Base-by-base conservation (phyloP, 2,113 vertebrate genomes). In the Stictonetta naevosa region DNA sequence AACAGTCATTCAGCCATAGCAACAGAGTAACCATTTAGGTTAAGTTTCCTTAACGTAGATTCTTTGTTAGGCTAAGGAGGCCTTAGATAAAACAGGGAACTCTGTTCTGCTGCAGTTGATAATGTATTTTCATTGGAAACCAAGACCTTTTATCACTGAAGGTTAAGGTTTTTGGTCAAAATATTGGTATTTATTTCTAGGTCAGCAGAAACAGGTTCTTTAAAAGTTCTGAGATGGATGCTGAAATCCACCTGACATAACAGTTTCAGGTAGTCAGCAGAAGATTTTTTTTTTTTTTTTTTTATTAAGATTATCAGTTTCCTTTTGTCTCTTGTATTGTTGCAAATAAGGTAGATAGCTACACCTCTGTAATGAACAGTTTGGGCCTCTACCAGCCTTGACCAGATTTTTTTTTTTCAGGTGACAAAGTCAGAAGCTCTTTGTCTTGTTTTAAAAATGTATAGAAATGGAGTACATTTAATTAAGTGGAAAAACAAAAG, bases 321-420 rank as follows among this genome's bases (percentile, higher is more conserved):
- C 6, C 75, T 79, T 16, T 79, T 1, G 2, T 8, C 1, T 10
- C 13, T 2, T 3, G 3, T 68, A n/a, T 33, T 55, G 7, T 18
- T 72, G 11, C 25, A 58, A 36, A 55, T 33, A 52, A 81, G 5
- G 13, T 18, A 36, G 9, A n/a, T 8, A 79, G 12, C 31, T 80
- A 14, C 7, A 71, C 4, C 3, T 83, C 46, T 67, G 21, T 52
- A 55, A 59, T 1, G 1, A 71, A 67, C 23, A 77, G 5, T 52
- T 62, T 60, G 13, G 8, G 10, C 31, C 92, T 88, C 33, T 60
- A 13, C 1, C 4, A 56, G 13, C 3, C 42, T 88, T 67, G 26
- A 26, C 2, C 10, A 36, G 22, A 88, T 94, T 77, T 92, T 77
- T 92, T n/a, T n/a, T n/a, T 90, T 29, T 85, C 42, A 74, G 18